Evolutionary conservation across 2,888 invertebrate genomes (phyloP).

Genomic region (Thecocarcelia acutangulata): DNA sequence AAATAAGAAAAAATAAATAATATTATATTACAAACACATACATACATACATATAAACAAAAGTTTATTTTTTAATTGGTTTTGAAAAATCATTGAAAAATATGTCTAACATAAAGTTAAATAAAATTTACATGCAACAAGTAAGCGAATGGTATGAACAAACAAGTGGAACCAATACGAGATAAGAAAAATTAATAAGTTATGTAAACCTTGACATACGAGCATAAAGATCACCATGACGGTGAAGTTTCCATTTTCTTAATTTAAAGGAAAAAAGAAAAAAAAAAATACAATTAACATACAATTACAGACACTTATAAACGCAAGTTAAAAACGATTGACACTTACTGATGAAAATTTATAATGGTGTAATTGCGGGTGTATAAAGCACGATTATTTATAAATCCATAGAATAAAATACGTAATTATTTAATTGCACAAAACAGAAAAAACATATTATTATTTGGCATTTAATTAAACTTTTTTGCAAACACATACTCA

Average conservation of each 20-base stretch:
- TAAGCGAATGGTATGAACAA: conserved; percentile 29
- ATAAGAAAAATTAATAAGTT: conserved; percentile 42
- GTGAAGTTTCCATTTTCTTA: conserved; percentile 30
- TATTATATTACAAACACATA: no score
- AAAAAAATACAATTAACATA: conserved; percentile 13
- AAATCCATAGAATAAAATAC: conserved; percentile 23
- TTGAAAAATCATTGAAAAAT: conserved; percentile 59
- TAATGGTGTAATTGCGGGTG: neutral
- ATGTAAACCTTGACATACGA: conserved; percentile 66
- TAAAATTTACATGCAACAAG: conserved; percentile 33
- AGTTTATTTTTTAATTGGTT: conserved; percentile 62
- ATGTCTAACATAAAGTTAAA: conserved; percentile 51
- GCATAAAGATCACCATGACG: conserved; percentile 11
- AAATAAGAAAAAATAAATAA: no score
- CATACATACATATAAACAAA: neutral
- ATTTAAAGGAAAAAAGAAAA: conserved; percentile 6
- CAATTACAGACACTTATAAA: neutral
- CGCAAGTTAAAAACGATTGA: conserved; percentile 23
- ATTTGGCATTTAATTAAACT: no score
- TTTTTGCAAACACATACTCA: no score
- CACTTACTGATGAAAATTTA: conserved; percentile 36
- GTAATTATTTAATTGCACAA: conserved; percentile 44
- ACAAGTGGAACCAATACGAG: conserved; percentile 23
- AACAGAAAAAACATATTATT: neutral
- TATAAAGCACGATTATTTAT: conserved; percentile 4